Percentiles rank a stretch among this genome's conserved stretches.
These are phyloP conservation scores for Brachyopa scutellaris DNA, from an alignment of 2,888 invertebrate genomes.

Conservation along the genomic window DNA sequence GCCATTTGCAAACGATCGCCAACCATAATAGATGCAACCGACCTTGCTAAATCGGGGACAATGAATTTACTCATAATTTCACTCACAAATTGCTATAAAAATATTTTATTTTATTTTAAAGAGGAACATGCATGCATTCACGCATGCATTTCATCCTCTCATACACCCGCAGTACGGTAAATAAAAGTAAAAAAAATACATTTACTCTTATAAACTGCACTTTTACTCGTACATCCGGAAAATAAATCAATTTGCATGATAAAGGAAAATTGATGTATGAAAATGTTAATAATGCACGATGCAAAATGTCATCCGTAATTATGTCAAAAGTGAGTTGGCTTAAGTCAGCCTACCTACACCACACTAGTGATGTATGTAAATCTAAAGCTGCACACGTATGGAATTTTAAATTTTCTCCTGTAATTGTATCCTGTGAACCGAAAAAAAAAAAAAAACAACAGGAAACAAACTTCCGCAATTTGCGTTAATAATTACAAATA, in stretches of 20 bases:
- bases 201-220: conserved; percentile 41
- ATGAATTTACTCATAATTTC: conserved; percentile 63
- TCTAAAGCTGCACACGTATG: neutral
- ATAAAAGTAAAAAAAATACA: conserved; percentile 53
- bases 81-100: conserved; percentile 58
- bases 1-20: neutral
- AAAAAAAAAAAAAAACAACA: neutral
- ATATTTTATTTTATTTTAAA: conserved; percentile 48
- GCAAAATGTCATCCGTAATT: conserved; percentile 57
- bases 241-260: conserved; percentile 67
- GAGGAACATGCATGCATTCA: conserved; percentile 16
- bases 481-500: neutral
- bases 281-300: conserved; percentile 60
- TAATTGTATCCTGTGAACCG: neutral
- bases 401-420: conserved; percentile 1
- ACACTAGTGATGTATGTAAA: neutral
- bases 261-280: conserved; percentile 56
- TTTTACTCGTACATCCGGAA: conserved; percentile 31
- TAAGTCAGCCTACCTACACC: conserved; percentile 1
- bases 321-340: conserved; percentile 27
- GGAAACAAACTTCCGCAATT: neutral
- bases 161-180: neutral
- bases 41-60: conserved; percentile 23
- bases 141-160: conserved; percentile 1
- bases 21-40: conserved; percentile 35